Base-by-base conservation (phyloP, 1,140 invertebrate species). In the Lucilia cuprina region DNA sequence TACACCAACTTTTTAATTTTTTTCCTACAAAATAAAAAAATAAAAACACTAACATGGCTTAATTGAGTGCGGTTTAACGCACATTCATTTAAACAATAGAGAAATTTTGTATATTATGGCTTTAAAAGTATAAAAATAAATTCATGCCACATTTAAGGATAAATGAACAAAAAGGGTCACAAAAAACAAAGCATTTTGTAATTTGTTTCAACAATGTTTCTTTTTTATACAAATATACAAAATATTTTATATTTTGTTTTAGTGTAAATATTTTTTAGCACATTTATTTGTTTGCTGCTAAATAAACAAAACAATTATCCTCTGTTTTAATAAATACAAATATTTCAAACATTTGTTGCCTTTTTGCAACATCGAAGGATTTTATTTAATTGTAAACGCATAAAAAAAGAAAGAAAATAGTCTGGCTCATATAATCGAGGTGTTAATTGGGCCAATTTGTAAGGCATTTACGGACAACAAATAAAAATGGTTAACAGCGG, bases 41-140 rank as follows among this genome's bases (percentile, higher is more conserved):
- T 49, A 78, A 47, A 13, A 35, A 77, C 25, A 34, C 12, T 8
- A 34, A 34, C 30, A 49, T 35, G 41, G 41, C 77, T 80, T 80
- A 80, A 80, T 80, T 80, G 41, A 80, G 77, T 80, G 77, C 41
- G 77, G 77, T 80, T 80, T 80, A 80, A 80, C 41, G 77, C 77
- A 25, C 41, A 21, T 80, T 47, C 41, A 50, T 80, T 80, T 80
- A 49, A 41, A 41, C 9, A 21, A 80, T 21, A 49, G n/a, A 49
- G 49, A 80, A 70, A 60, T 70, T 70, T 19, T 60, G 13, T 7
- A 60, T n/a, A 60, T 34, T 5, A n/a, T 14, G 3, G 12, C 74
- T 17, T 5, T 17, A 30, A 75, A 12, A 34, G 74, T 9, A 47
- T 19, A 78, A 78, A n/a, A 75, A n/a, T 19, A 47, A 13, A n/a